phyloP scores from a whole-genome alignment of 1,140 invertebrate genomes.

The Triops longicaudatus region DNA sequence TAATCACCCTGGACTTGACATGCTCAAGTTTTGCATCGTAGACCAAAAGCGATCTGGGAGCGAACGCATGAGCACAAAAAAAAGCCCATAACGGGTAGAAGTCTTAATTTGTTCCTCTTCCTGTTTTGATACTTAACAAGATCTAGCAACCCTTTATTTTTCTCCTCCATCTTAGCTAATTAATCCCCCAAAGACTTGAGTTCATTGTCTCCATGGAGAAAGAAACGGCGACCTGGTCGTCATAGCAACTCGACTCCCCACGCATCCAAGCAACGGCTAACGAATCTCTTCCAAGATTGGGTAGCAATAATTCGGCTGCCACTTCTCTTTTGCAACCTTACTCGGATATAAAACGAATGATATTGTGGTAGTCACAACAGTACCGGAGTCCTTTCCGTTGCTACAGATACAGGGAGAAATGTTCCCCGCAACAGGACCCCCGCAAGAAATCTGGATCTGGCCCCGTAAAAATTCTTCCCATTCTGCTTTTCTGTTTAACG shows the following conservation, averaged over 20 bases:
- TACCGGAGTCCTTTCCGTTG: no score
- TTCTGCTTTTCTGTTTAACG: not conserved
- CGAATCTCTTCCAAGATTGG: not conserved
- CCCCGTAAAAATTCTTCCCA: not conserved
- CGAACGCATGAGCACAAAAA: no score
- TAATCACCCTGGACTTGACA: no score
- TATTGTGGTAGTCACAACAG: no score
- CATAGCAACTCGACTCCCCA: not conserved
- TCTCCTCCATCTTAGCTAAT: not conserved
- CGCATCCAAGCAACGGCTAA: not conserved
- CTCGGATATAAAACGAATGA: no score
- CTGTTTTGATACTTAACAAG: not conserved
- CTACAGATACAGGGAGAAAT: not conserved
- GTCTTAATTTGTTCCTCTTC: not conserved
- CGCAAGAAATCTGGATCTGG: not conserved
- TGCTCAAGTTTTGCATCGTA: no score
- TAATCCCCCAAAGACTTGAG: not conserved
- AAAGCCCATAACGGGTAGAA: not conserved
- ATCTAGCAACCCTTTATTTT: not conserved
- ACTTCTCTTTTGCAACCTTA: not conserved
- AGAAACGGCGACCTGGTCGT: conserved; percentile 14
- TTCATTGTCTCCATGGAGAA: conserved; percentile 21
- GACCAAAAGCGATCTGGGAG: no score
- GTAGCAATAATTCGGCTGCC: not conserved
- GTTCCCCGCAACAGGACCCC: not conserved